Evolutionary conservation across 2,113 vertebrate genomes (phyloP), one percentile per base, ranked within the genome.

Genomic region (Ctenodactylus gundi): DNA sequence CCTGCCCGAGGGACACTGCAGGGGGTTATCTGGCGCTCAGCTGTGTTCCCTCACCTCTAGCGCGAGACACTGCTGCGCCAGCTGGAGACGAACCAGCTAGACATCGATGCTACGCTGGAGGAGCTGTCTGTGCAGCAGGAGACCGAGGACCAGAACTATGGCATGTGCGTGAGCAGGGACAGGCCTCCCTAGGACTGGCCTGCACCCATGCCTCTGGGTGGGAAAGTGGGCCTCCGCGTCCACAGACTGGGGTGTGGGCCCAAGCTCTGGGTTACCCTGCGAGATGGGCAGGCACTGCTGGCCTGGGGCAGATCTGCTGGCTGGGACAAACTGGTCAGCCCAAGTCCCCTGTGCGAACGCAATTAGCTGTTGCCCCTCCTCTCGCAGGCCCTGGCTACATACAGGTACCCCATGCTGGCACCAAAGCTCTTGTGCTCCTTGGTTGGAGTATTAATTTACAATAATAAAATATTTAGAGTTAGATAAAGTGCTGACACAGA

Each of bases 71-170:
- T 99, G 77, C 97, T 99, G 91, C 98, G 99, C 94, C 99, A 99
- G 98, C 98, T 99, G 97, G 99, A 99, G 98, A 99, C 99, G 1
- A 99, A 99, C 97, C 99, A 99, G 98, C 98, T 99, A 91, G 99
- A 99, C 97, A 99, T 99, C 21, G 99, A 99, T 10, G 99, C 99
- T 41, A 99, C 99, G 0, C 96, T 99, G 97, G 99, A 99, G 98
- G 99, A 99, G 97, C 98, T 99, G 7, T 99, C 97, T 0, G 99
- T 99, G 88, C 99, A 99, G 98, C 99, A 99, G 95, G 99, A 99
- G 98, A 99, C 99, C 0, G 99, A 99, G 95, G 99, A 99, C 97
- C 99, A 99, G 95, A 99, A 99, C 97, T 99, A 99, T 46, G 98
- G 99, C 92, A 99, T 99, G 99, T 99, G 98, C 6, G 98, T 97